Percentiles rank a stretch among this genome's conserved stretches.
These are phyloP conservation scores for Phaethornis superciliosus DNA, from an alignment of 2,113 vertebrate species.

Conservation along the genomic window DNA sequence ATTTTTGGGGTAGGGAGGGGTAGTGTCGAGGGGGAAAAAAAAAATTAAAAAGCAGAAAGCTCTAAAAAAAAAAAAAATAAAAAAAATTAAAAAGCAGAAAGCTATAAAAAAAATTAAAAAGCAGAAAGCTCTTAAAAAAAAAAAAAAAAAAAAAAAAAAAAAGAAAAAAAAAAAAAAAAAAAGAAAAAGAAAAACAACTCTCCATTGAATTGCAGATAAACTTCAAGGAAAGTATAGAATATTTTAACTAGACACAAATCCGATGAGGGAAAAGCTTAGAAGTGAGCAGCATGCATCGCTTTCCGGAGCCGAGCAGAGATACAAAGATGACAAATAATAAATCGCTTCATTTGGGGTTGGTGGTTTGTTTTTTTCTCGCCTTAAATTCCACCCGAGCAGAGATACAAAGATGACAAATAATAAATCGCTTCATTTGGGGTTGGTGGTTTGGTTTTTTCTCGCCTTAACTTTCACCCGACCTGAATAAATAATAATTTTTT, in stretches of 20 bases:
- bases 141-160: not conserved
- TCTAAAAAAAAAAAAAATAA: too few relatives aligned
- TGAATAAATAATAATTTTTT: not conserved
- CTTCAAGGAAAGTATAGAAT: slow-evolving; percentile 73
- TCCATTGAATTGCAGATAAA: slow-evolving; percentile 69
- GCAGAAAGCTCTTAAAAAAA: not conserved
- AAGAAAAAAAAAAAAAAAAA: not conserved
- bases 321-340: slow-evolving; percentile 49
- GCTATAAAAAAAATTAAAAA: too few relatives aligned
- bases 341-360: not conserved
- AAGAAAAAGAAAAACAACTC: not conserved
- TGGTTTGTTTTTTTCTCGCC: too few relatives aligned
- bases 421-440: not conserved
- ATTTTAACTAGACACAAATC: slow-evolving; percentile 70
- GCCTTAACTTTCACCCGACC: slow-evolving; percentile 20
- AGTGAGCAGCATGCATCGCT: slow-evolving; percentile 14
- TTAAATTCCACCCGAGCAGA: too few relatives aligned
- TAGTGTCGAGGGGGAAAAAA: not conserved
- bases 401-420: slow-evolving; percentile 47
- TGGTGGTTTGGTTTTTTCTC: not conserved
- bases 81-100: too few relatives aligned
- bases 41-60: too few relatives aligned
- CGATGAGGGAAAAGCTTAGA: slow-evolving; percentile 62
- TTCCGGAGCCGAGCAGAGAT: slow-evolving; percentile 22
- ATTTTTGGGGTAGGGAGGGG: not conserved